Conservation (phyloP, 2,888 invertebrate genomes). For the Eurois occulta region DNA sequence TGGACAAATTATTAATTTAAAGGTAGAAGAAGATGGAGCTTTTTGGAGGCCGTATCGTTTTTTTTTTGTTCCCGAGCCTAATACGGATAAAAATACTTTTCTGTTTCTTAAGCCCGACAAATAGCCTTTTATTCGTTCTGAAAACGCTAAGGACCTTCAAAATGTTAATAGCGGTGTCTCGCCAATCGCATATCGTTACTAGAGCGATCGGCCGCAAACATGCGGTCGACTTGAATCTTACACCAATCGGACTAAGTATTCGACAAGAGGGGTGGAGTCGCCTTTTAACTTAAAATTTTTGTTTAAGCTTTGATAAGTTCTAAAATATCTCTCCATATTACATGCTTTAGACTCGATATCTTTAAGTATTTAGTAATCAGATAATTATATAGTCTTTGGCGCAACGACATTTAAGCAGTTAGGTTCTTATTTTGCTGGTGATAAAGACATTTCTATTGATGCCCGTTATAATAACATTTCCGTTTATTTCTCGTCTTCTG, state of each 20-base stretch:
- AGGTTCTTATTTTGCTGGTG: not conserved
- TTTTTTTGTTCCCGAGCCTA: too few relatives aligned
- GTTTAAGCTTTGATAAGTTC: not conserved
- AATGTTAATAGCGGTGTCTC: constrained; percentile 48
- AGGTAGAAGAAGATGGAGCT: too few relatives aligned
- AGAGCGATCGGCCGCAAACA: constrained; percentile 67
- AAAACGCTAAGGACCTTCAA: constrained; percentile 9
- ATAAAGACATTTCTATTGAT: not conserved
- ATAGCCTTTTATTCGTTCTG: too few relatives aligned
- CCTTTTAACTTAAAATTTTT: not conserved
- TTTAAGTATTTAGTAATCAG: not conserved
- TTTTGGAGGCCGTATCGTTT: too few relatives aligned
- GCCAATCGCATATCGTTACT: constrained; percentile 59
- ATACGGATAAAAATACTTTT: too few relatives aligned
- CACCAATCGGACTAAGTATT: constrained; percentile 57
- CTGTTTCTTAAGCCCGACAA: too few relatives aligned
- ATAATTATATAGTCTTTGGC: not conserved
- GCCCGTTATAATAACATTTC: not conserved
- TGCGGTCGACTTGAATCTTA: constrained; percentile 71
- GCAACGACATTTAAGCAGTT: not conserved
- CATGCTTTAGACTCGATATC: too few relatives aligned
- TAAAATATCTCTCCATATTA: not conserved
- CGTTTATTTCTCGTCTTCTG: not conserved
- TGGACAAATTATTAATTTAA: too few relatives aligned
- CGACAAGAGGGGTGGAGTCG: constrained; percentile 42